Percentiles rank a stretch among this genome's conserved stretches.
These are phyloP conservation scores for Lasioglossum marginatum DNA, from an alignment of 2,888 invertebrate species.

Conservation along the genomic window DNA sequence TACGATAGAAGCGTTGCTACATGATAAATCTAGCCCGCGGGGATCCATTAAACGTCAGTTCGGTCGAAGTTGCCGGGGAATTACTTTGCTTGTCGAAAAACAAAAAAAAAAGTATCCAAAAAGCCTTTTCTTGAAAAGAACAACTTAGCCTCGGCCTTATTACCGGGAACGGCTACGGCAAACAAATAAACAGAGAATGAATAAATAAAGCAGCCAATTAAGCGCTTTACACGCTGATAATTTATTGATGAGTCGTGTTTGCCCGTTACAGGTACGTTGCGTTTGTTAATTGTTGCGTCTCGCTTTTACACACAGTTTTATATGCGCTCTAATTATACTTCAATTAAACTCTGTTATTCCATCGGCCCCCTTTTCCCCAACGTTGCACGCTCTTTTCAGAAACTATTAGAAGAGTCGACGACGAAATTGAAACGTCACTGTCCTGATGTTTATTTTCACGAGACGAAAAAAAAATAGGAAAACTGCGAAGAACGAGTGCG, in stretches of 20 bases:
- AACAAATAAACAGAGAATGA: background rate
- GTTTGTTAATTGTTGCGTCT: background rate
- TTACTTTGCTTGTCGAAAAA: constrained; percentile 16
- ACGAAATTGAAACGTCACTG: background rate
- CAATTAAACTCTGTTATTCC: background rate
- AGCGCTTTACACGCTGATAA: background rate
- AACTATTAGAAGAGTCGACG: background rate
- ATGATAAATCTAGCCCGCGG: constrained; percentile 26
- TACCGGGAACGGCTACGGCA: background rate
- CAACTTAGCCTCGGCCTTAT: background rate
- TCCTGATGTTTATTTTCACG: background rate
- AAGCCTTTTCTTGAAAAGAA: background rate
- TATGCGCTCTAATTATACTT: constrained; percentile 1
- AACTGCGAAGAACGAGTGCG: background rate
- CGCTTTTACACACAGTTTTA: background rate
- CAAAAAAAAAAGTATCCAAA: background rate
- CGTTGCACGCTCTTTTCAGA: background rate
- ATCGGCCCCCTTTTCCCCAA: background rate
- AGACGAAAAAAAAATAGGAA: background rate
- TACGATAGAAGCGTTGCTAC: background rate
- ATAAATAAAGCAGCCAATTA: background rate
- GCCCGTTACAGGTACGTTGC: background rate
- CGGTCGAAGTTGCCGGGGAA: constrained; percentile 29
- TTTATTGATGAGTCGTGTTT: background rate
- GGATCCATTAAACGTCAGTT: constrained; percentile 23